These are phyloP conservation scores for Odontocolon sp. DNA, from an alignment of 2,888 invertebrate species.

Conservation along the genomic window DNA sequence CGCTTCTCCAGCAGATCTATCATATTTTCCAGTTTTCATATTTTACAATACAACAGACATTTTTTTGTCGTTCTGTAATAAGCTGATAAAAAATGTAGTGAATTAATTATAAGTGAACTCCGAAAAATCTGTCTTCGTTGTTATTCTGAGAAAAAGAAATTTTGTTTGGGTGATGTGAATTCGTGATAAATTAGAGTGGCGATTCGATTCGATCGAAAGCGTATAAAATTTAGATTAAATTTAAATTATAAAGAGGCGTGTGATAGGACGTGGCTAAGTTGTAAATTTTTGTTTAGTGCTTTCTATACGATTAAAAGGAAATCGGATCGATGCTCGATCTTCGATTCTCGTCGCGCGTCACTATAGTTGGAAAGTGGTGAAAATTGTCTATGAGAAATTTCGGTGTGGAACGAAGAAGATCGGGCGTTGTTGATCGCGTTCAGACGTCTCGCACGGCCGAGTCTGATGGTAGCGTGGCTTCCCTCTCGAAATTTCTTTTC, in stretches of 20 bases:
- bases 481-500: slow-evolving; percentile 63
- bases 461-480: slow-evolving; percentile 31
- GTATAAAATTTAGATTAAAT: not conserved
- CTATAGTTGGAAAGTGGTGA: slow-evolving; percentile 68
- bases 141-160: not conserved
- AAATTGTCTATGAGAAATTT: slow-evolving; percentile 63
- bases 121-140: not conserved
- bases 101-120: slow-evolving; percentile 32
- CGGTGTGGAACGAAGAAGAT: slow-evolving; percentile 29
- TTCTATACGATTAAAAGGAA: not conserved
- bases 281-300: not conserved
- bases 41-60: not conserved
- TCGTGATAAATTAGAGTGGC: slow-evolving; percentile 25
- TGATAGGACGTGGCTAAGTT: not conserved
- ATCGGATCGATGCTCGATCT: slow-evolving; percentile 11
- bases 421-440: slow-evolving; percentile 28
- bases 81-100: slow-evolving; percentile 7
- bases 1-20: slow-evolving; percentile 5
- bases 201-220: slow-evolving; percentile 1
- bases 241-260: not conserved
- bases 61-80: not conserved
- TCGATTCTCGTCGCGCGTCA: slow-evolving; percentile 33
- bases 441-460: slow-evolving; percentile 56
- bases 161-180: slow-evolving; percentile 21
- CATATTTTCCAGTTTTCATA: not conserved